Conservation (phyloP, 1,140 invertebrate species). For the Chironomus striatipennis region DNA sequence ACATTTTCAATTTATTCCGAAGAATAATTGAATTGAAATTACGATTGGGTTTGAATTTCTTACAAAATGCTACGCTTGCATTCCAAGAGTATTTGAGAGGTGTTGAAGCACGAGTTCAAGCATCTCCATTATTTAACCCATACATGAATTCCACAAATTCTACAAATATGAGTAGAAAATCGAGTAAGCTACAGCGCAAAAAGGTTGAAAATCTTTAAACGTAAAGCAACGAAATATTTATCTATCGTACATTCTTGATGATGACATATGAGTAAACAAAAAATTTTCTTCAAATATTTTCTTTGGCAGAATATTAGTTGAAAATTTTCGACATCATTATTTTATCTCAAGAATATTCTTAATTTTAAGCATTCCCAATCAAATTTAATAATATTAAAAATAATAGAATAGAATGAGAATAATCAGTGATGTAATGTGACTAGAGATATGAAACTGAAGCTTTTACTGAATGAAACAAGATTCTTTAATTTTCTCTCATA, state of each 20-base stretch:
- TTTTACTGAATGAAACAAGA: no score
- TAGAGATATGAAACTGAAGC: not conserved
- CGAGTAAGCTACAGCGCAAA: not conserved
- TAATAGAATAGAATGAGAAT: not conserved
- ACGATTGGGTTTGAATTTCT: constrained; percentile 26
- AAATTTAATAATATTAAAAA: not conserved
- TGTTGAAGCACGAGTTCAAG: constrained; percentile 14
- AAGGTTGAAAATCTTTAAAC: not conserved
- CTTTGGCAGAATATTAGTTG: not conserved
- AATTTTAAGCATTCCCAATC: not conserved
- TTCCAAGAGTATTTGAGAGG: constrained; percentile 19
- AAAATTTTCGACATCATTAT: not conserved
- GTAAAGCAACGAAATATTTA: not conserved
- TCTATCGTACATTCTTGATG: not conserved
- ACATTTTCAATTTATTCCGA: constrained; percentile 24
- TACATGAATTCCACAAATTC: not conserved
- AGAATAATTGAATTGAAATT: constrained; percentile 26
- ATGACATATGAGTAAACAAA: not conserved
- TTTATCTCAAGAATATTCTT: constrained; percentile 6
- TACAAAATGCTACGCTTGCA: constrained; percentile 25
- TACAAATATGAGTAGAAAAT: not conserved
- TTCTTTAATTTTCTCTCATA: no score
- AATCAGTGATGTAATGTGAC: not conserved
- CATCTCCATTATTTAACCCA: not conserved
- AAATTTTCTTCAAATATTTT: not conserved